These are phyloP conservation scores for Sigmodon hispidus DNA, from an alignment of 2,113 vertebrate species.

Conservation along the genomic window DNA sequence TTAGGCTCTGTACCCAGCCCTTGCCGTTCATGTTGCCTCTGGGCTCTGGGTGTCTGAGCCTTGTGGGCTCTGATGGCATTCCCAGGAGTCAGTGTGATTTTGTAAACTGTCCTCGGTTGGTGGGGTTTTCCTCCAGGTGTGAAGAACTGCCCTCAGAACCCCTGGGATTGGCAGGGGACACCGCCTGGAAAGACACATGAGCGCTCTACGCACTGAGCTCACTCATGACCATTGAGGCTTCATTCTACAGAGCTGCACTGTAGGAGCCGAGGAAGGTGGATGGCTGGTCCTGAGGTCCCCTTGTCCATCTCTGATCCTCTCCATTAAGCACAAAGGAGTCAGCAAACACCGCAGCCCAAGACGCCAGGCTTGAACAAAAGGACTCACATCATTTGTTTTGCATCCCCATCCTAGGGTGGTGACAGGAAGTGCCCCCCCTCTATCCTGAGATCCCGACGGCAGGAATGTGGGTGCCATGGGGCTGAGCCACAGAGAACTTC, in stretches of 20 bases:
- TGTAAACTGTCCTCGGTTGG: neutral
- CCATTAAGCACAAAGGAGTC: neutral
- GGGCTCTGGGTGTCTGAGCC: neutral
- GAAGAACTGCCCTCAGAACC: accelerated
- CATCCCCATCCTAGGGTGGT: conserved; percentile 65
- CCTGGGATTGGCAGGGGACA: accelerated
- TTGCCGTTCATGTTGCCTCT: neutral
- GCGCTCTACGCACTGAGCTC: neutral
- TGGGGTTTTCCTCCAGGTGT: accelerated
- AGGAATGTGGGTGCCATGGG: conserved; percentile 63
- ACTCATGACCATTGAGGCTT: accelerated
- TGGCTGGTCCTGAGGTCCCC: neutral
- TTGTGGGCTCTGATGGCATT: too few relatives aligned
- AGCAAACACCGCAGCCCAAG: accelerated
- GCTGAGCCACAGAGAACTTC: conserved; percentile 84
- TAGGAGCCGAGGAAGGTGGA: accelerated
- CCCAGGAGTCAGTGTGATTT: neutral
- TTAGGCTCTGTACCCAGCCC: neutral
- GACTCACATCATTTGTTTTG: neutral
- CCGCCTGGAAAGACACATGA: accelerated
- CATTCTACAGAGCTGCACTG: too few relatives aligned
- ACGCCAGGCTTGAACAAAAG: neutral
- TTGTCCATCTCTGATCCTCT: neutral
- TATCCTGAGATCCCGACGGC: conserved; percentile 90
- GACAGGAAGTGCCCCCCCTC: conserved; percentile 88